phyloP scores from a whole-genome alignment of 2,888 invertebrate genomes.

The Rhogogaster chlorosoma region DNA sequence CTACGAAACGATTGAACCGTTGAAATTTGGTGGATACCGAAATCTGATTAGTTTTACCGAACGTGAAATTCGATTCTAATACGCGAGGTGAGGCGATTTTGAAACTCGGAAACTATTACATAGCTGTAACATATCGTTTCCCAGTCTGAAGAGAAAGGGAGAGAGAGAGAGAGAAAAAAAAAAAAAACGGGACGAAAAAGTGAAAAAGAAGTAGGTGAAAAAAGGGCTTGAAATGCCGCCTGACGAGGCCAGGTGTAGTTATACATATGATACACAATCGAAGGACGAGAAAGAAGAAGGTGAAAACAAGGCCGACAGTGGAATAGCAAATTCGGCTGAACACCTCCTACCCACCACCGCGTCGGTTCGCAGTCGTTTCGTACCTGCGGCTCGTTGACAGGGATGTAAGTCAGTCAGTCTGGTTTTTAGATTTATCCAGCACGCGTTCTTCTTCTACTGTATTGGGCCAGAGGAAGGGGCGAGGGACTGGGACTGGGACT shows the following conservation, averaged over 20 bases:
- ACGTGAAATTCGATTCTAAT: too few relatives aligned
- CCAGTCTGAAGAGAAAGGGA: background rate
- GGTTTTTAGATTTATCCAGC: slow-evolving; percentile 49
- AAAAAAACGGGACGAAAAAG: background rate
- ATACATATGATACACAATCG: background rate
- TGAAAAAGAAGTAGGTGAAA: background rate
- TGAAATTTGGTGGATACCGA: too few relatives aligned
- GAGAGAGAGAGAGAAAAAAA: too few relatives aligned
- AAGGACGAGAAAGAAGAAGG: background rate
- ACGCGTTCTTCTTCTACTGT: slow-evolving; percentile 28
- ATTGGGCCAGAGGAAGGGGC: background rate
- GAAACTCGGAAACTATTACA: too few relatives aligned
- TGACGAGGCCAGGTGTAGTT: slow-evolving; percentile 12
- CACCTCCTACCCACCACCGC: slow-evolving; percentile 4
- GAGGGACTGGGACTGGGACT: background rate
- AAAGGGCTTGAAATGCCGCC: background rate
- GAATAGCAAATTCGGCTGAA: slow-evolving; percentile 41
- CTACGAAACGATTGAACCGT: too few relatives aligned
- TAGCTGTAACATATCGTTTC: background rate
- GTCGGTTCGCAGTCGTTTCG: background rate
- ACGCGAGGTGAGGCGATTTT: too few relatives aligned
- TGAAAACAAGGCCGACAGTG: slow-evolving; percentile 29
- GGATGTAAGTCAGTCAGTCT: slow-evolving; percentile 17
- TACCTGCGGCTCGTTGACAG: slow-evolving; percentile 12
- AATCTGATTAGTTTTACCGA: background rate